phyloP scores from a whole-genome alignment of 2,888 invertebrate genomes.

The Belgica antarctica region DNA sequence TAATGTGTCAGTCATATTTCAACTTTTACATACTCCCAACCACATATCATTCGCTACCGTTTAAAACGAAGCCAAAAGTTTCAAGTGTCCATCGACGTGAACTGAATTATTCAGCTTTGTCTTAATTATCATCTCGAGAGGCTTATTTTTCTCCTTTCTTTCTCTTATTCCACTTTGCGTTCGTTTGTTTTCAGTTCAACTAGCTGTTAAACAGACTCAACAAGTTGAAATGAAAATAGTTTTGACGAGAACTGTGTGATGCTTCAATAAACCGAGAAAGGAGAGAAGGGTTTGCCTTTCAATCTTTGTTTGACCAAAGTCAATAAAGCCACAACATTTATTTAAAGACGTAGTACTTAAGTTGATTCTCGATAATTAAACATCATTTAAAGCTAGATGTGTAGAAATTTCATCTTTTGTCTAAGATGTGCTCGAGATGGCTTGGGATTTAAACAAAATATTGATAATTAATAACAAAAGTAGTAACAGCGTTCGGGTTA shows the following conservation, averaged over 20 bases:
- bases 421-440: too few species aligned
- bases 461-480: constrained; percentile 2
- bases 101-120: constrained; percentile 22
- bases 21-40: too few species aligned
- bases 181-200: constrained; percentile 33
- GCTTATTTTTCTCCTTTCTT: too few species aligned
- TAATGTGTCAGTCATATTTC: too few species aligned
- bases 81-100: constrained; percentile 25
- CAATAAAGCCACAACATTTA: constrained; percentile 22
- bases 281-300: constrained; percentile 1
- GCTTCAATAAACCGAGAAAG: not conserved
- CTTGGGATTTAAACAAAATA: too few species aligned
- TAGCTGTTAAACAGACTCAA: constrained; percentile 37
- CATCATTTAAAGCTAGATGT: constrained; percentile 27
- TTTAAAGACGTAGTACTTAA: constrained; percentile 28
- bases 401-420: too few species aligned
- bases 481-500: not conserved
- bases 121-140: constrained; percentile 36
- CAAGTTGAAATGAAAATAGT: constrained; percentile 44
- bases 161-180: too few species aligned
- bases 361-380: constrained; percentile 40
- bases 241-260: constrained; percentile 32
- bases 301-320: constrained; percentile 35
- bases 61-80: constrained; percentile 22
- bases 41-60: not conserved